phyloP scores from a whole-genome alignment of 1,140 invertebrate genomes.

The Calosoma granatense region DNA sequence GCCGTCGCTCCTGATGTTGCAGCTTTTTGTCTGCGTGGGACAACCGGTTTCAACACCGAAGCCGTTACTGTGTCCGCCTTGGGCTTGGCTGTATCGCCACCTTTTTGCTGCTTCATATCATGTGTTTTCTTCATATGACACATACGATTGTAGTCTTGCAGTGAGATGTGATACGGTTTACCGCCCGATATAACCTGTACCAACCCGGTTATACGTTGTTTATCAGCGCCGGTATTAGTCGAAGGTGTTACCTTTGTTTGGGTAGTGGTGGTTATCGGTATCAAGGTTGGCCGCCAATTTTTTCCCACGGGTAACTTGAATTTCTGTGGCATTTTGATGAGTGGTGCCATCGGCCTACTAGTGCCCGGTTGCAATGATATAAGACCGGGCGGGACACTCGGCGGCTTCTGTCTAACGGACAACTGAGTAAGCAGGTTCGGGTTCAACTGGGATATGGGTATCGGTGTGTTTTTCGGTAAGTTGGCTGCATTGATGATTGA shows the following conservation, averaged over 20 bases:
- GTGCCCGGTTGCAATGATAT: conserved; percentile 31
- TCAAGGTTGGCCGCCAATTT: conserved; percentile 56
- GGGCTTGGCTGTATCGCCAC: too few species aligned
- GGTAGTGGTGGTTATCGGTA: conserved; percentile 47
- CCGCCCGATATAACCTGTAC: conserved; percentile 53
- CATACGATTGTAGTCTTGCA: conserved; percentile 60
- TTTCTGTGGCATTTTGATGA: conserved; percentile 33
- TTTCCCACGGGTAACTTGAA: conserved; percentile 37
- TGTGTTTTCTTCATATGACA: conserved; percentile 49
- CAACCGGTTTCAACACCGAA: conserved; percentile 24
- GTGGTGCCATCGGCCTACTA: conserved; percentile 23
- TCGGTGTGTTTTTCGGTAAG: conserved; percentile 16
- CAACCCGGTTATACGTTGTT: conserved; percentile 35
- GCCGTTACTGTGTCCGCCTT: conserved; percentile 35
- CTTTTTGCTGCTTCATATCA: conserved; percentile 46
- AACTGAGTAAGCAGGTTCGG: background rate
- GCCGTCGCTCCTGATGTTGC: conserved; percentile 15
- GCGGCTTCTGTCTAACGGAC: conserved; percentile 20
- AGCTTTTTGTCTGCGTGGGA: background rate
- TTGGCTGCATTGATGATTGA: conserved; percentile 19
- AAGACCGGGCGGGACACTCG: conserved; percentile 25
- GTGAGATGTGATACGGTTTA: conserved; percentile 54
- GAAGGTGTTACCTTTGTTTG: conserved; percentile 21
- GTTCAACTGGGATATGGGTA: background rate
- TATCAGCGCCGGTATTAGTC: conserved; percentile 20